phyloP scores from a whole-genome alignment of 2,797 vertebrate genomes.

The Picus viridis region DNA sequence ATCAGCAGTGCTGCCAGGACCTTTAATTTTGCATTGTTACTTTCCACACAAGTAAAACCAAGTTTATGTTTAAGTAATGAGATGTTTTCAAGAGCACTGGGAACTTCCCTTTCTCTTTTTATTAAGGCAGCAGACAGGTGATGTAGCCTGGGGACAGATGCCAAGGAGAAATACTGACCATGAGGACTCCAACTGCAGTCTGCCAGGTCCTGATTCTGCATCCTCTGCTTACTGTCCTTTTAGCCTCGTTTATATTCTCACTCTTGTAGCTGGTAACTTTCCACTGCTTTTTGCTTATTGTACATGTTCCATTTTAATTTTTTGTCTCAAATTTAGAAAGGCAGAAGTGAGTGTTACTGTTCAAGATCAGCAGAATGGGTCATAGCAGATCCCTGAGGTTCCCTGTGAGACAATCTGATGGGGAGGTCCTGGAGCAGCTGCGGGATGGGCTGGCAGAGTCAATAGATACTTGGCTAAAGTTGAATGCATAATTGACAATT shows the following conservation, averaged over 20 bases:
- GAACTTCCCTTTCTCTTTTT: background rate
- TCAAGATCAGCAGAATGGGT: background rate
- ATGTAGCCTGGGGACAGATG: background rate
- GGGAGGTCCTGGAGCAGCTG: background rate
- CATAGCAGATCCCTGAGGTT: background rate
- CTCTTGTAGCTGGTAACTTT: background rate
- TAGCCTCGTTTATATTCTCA: background rate
- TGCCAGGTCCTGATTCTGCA: background rate
- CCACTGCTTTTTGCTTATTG: background rate
- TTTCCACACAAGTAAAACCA: background rate
- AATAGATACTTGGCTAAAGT: background rate
- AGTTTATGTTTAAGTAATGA: background rate
- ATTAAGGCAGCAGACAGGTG: background rate
- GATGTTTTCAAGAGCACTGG: background rate
- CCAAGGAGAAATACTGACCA: background rate
- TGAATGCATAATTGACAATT: background rate
- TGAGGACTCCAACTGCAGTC: background rate
- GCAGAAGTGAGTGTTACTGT: background rate
- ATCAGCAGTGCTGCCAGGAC: background rate
- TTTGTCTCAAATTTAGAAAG: background rate
- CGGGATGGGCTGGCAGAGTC: background rate
- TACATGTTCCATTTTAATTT: background rate
- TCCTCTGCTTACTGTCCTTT: background rate
- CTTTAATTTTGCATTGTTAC: slow-evolving; percentile 1
- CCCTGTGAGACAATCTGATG: fast-evolving